Base-by-base conservation (phyloP, 2,113 vertebrate species). In the Oxyruncus cristatus region DNA sequence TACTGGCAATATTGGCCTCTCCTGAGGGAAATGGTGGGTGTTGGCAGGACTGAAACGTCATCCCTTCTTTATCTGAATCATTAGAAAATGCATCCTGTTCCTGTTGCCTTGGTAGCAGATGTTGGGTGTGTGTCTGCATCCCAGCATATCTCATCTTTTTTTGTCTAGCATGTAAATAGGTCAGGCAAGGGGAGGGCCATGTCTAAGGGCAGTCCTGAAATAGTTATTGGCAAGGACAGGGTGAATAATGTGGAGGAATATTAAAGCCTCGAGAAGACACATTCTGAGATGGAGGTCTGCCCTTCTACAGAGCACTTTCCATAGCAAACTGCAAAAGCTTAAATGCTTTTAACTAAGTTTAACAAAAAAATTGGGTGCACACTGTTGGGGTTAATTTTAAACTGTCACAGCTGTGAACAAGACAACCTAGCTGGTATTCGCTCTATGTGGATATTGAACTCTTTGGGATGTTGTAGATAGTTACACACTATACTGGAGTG, bases 21-120 rank as follows among this genome's bases (percentile, higher is more conserved):
- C 79, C 83, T 76, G 55, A 71, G 78, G 72, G 91, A 95, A 93
- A 72, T 0, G 1, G 33, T 84, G 73, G 86, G 65, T 91, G 91
- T 67, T 93, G 89, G 63, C 76, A 92, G 76, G 21, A 59, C 65
- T 2, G 5, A 92, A 86, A 89, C 3, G 0, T 74, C 61, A 92
- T 58, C 35, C 30, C 61, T 89, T 81, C 50, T 93, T 92, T 93
- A 90, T 80, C 82, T 83, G 82, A 90, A 83, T 44, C 42, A 44
- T 70, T 83, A 86, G 92, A 89, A 92, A 94, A 86, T 23, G 56
- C 67, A 78, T 93, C 89, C 89, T 81, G 46, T 91, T 91, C 86
- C 61, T 86, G 83, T 95, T 96, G 94, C 94, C 86, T 91, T 92
- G 83, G 95, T 89, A 95, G 94, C 94, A 92, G 52, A 50, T 84